Conservation (phyloP, 1,140 invertebrate genomes). For the Bicyclus anynana region DNA sequence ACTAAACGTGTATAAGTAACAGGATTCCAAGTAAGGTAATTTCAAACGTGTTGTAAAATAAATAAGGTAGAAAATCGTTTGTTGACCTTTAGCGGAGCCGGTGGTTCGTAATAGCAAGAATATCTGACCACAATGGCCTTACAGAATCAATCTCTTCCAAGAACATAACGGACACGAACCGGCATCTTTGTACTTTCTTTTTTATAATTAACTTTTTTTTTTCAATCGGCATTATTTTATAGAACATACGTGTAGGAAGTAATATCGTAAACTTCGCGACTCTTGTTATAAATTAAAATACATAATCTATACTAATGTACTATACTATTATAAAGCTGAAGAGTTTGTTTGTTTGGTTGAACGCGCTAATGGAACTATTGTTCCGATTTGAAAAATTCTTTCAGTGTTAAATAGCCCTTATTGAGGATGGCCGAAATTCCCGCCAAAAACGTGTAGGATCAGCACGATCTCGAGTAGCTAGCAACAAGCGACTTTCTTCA, state of each 20-base stretch:
- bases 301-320: too few relatives aligned
- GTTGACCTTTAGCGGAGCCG: background rate
- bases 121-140: slow-evolving; percentile 44
- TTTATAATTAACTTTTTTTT: slow-evolving; percentile 54
- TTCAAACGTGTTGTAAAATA: background rate
- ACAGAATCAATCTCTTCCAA: slow-evolving; percentile 59
- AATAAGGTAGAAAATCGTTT: slow-evolving; percentile 10
- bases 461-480: too few relatives aligned
- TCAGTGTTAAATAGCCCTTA: too few relatives aligned
- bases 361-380: too few relatives aligned
- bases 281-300: background rate
- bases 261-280: background rate
- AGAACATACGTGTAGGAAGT: slow-evolving; percentile 8
- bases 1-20: slow-evolving; percentile 14
- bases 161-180: slow-evolving; percentile 48
- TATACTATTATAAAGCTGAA: too few relatives aligned
- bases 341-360: too few relatives aligned
- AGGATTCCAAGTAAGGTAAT: background rate
- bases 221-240: slow-evolving; percentile 21
- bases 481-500: too few relatives aligned
- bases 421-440: too few relatives aligned
- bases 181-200: slow-evolving; percentile 44
- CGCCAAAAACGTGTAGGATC: too few relatives aligned
- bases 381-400: too few relatives aligned
- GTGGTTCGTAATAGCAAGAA: slow-evolving; percentile 10